Percentiles rank a stretch among this genome's conserved stretches.
Evolutionary conservation across 2,113 vertebrate species (phyloP).

Genomic region (Nerophis ophidion): DNA sequence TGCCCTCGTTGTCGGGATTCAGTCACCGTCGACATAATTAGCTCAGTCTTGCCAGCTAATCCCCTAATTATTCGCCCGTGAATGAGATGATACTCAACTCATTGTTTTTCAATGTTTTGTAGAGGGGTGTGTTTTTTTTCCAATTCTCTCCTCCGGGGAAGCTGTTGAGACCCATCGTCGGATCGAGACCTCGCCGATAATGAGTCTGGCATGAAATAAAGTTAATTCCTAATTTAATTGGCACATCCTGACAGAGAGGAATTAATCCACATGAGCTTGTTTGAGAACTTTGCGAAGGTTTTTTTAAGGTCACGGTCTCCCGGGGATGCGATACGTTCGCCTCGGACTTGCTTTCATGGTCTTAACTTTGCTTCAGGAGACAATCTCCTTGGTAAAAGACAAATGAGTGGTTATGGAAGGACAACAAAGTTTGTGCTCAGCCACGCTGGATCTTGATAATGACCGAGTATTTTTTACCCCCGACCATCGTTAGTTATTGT

Average conservation of each 20-base stretch:
- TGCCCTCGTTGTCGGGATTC: slow-evolving; percentile 35
- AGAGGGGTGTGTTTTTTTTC: not conserved
- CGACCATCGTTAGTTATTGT: not conserved
- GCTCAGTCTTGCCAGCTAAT: slow-evolving; percentile 48
- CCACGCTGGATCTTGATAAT: not conserved
- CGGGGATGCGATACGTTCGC: slow-evolving; percentile 10
- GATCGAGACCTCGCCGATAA: slow-evolving; percentile 45
- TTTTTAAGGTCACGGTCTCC: slow-evolving; percentile 38
- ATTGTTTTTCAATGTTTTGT: slow-evolving; percentile 18
- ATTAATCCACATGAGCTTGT: slow-evolving; percentile 44
- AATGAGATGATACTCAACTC: slow-evolving; percentile 46
- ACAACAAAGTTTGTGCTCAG: not conserved
- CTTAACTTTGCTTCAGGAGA: slow-evolving; percentile 15
- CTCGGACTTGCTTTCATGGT: slow-evolving; percentile 28
- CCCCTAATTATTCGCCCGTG: slow-evolving; percentile 54
- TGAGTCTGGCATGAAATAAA: slow-evolving; percentile 40
- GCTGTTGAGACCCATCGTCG: slow-evolving; percentile 35
- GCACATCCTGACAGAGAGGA: slow-evolving; percentile 38
- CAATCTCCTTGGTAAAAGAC: slow-evolving; percentile 32
- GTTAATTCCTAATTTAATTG: slow-evolving; percentile 65
- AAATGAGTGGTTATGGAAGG: slow-evolving; percentile 3
- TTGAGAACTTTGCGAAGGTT: slow-evolving; percentile 33
- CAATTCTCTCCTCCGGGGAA: slow-evolving; percentile 14
- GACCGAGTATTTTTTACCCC: not conserved
- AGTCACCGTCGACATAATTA: slow-evolving; percentile 48